phyloP scores from a whole-genome alignment of 1,140 invertebrate genomes.

The Cardiocondyla obscurior region DNA sequence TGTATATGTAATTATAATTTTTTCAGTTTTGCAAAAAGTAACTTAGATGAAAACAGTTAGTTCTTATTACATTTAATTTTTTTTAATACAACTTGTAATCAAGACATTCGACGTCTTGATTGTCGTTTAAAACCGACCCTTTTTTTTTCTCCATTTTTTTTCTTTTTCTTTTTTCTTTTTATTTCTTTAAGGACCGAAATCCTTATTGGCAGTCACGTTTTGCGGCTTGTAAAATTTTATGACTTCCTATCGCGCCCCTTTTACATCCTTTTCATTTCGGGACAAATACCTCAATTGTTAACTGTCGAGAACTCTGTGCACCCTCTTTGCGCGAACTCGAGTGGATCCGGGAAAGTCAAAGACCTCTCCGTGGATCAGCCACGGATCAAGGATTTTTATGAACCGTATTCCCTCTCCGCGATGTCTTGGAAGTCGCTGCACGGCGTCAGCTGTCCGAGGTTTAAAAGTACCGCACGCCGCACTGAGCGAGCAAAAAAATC shows the following conservation, averaged over 20 bases:
- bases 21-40: neutral
- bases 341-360: neutral
- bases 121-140: neutral
- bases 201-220: neutral
- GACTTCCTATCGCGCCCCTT: neutral
- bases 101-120: neutral
- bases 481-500: neutral
- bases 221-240: neutral
- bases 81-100: neutral
- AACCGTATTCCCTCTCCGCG: neutral
- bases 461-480: neutral
- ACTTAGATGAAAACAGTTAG: neutral
- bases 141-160: no score
- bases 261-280: neutral
- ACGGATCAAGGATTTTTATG: conserved; percentile 19
- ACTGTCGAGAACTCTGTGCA: neutral
- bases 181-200: neutral
- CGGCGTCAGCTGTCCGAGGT: neutral
- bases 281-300: neutral
- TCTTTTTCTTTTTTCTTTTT: no score
- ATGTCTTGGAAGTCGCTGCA: neutral
- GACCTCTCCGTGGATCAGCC: neutral
- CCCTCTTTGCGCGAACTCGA: neutral
- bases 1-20: neutral
- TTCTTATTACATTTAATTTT: neutral